Evolutionary conservation across 2,113 vertebrate genomes (phyloP).

Genomic region (Neodontobutis hainanensis): DNA sequence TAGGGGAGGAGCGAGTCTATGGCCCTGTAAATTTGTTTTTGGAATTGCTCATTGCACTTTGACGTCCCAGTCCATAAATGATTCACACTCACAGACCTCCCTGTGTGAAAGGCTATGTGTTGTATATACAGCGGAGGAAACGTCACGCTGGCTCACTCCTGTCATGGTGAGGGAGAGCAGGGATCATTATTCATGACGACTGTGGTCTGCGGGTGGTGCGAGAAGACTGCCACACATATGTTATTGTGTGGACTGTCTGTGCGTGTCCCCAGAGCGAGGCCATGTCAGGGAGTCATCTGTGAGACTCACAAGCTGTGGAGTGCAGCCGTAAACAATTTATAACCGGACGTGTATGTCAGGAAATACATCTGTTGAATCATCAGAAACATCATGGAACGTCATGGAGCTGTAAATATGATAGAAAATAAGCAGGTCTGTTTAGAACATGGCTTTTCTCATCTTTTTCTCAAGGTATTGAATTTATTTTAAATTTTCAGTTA

Average conservation of each 20-base stretch:
- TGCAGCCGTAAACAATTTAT: constrained; percentile 5
- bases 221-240: constrained; percentile 47
- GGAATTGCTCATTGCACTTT: constrained; percentile 16
- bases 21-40: constrained; percentile 13
- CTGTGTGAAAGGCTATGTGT: constrained; percentile 20
- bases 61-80: constrained; percentile 28
- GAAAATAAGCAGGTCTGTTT: background rate
- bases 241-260: constrained; percentile 43
- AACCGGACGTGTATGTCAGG: constrained; percentile 1
- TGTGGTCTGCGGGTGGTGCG: constrained; percentile 37
- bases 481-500: too few relatives aligned
- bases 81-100: constrained; percentile 33
- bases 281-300: constrained; percentile 40
- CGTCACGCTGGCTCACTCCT: constrained; percentile 21
- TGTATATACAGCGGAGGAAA: constrained; percentile 30
- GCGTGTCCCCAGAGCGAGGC: constrained; percentile 32
- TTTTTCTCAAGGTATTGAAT: too few relatives aligned
- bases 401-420: background rate
- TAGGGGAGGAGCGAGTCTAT: constrained; percentile 17
- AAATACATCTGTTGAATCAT: constrained; percentile 1
- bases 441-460: constrained; percentile 1
- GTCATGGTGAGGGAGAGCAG: constrained; percentile 8
- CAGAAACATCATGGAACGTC: background rate
- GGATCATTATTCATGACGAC: constrained; percentile 50
- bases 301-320: constrained; percentile 12